phyloP scores from a whole-genome alignment of 2,797 vertebrate genomes.

The Manis pentadactyla region DNA sequence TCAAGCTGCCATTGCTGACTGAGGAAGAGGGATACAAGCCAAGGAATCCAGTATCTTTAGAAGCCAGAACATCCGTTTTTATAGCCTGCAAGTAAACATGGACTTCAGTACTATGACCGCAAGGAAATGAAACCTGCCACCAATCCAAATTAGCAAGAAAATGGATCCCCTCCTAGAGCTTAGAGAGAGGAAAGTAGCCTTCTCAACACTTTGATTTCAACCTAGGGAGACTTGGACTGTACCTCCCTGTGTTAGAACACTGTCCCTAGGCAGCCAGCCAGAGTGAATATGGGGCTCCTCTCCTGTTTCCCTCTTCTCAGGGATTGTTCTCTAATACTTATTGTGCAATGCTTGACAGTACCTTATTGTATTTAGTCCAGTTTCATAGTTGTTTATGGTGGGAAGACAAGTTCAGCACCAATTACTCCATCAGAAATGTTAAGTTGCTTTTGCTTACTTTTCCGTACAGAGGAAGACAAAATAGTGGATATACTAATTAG shows the following conservation, averaged over 20 bases:
- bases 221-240: not conserved
- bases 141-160: not conserved
- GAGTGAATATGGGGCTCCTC: not conserved
- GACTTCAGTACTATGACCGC: not conserved
- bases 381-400: not conserved
- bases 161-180: not conserved
- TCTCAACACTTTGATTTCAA: not conserved
- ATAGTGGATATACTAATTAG: not conserved
- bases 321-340: not conserved
- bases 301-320: not conserved
- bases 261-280: not conserved
- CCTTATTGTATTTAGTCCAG: not conserved
- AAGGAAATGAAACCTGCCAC: not conserved
- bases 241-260: not conserved
- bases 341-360: not conserved
- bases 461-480: not conserved
- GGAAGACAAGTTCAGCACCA: not conserved
- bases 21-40: not conserved
- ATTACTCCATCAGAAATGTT: not conserved
- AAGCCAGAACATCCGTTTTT: not conserved
- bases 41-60: not conserved
- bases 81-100: not conserved
- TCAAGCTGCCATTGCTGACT: not conserved
- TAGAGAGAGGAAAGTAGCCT: not conserved
- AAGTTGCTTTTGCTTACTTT: not conserved